These are phyloP conservation scores for Acanthosepion lycidas DNA, from an alignment of 2,888 invertebrate species.

Conservation along the genomic window DNA sequence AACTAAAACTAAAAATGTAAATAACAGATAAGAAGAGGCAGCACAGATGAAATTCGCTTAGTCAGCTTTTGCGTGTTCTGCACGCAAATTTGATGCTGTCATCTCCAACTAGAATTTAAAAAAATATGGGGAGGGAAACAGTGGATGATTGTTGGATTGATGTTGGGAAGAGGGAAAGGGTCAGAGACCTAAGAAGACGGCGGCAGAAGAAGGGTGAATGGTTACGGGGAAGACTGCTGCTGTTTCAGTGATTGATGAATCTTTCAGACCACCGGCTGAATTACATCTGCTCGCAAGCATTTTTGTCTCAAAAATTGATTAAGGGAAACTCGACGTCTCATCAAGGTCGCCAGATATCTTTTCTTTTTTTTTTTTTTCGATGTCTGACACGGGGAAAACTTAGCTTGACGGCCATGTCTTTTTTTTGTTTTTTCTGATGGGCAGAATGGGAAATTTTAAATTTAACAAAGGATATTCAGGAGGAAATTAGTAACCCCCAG, in stretches of 20 bases:
- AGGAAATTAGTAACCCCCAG: too few species aligned
- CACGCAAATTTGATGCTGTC: slow-evolving; percentile 33
- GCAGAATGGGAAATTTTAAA: too few species aligned
- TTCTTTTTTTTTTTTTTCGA: too few species aligned
- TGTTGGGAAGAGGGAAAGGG: background rate
- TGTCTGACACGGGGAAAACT: too few species aligned
- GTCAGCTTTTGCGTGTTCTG: background rate
- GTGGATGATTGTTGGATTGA: background rate
- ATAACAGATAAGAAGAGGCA: slow-evolving; percentile 25
- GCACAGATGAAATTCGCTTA: background rate
- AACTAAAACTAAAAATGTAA: too few species aligned
- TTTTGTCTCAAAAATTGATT: background rate
- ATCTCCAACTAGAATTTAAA: slow-evolving; percentile 20
- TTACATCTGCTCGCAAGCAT: background rate
- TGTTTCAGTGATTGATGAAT: background rate
- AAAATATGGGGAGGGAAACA: background rate
- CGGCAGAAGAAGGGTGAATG: too few species aligned
- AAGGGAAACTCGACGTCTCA: background rate
- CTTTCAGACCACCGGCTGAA: slow-evolving; percentile 4
- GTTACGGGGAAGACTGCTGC: background rate
- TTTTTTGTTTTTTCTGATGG: too few species aligned
- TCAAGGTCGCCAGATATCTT: too few species aligned
- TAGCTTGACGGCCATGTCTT: too few species aligned
- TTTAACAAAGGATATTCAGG: too few species aligned
- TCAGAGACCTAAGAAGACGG: too few species aligned